Evolutionary conservation across 2,797 vertebrate species (phyloP).

Genomic region (Remorina albescens): DNA sequence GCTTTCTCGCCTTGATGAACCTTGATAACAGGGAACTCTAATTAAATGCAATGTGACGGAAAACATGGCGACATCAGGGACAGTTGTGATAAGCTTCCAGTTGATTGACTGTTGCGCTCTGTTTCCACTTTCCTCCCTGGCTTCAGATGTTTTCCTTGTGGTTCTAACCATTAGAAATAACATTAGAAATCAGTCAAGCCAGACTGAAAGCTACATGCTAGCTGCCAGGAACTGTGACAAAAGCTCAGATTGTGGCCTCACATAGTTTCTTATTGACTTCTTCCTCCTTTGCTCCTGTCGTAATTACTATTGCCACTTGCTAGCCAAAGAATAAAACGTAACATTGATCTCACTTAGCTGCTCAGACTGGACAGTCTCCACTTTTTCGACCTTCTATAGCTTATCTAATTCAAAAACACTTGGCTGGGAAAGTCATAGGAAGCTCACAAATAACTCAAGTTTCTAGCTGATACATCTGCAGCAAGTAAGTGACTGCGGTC

Average conservation of each 20-base stretch:
- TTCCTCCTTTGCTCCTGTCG: too few species aligned
- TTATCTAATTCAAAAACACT: not conserved
- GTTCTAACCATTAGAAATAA: constrained; percentile 34
- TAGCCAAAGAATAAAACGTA: too few species aligned
- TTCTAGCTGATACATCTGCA: too few species aligned
- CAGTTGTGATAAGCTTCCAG: constrained; percentile 35
- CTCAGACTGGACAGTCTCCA: too few species aligned
- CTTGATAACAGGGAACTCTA: constrained; percentile 49
- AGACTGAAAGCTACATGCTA: constrained; percentile 15
- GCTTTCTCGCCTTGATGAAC: constrained; percentile 46
- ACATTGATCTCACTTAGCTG: too few species aligned
- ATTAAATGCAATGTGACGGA: constrained; percentile 61
- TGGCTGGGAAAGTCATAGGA: too few species aligned
- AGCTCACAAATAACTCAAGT: too few species aligned
- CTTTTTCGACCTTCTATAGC: not conserved
- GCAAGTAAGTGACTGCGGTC: too few species aligned
- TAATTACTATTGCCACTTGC: too few species aligned
- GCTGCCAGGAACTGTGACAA: constrained; percentile 32
- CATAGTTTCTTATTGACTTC: too few species aligned
- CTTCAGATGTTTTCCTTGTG: constrained; percentile 25
- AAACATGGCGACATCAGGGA: constrained; percentile 41
- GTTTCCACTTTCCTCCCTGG: constrained; percentile 15
- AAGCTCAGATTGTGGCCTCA: constrained; percentile 11
- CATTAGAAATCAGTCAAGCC: constrained; percentile 5
- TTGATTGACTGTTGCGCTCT: constrained; percentile 43